phyloP scores from a whole-genome alignment of 2,113 vertebrate species.

The Sebastes fasciatus region DNA sequence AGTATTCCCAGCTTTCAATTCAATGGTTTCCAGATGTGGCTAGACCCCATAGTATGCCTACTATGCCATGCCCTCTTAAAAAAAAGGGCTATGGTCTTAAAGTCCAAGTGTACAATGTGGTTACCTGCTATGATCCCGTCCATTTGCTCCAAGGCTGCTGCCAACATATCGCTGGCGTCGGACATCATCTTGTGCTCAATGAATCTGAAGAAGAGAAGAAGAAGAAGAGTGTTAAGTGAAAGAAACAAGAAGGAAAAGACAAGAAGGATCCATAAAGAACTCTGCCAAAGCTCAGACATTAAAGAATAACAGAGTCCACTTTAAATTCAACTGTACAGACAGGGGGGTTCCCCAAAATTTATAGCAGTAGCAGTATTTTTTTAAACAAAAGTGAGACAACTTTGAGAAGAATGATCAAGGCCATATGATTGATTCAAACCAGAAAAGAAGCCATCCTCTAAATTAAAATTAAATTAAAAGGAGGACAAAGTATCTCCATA shows the following conservation, averaged over 20 bases:
- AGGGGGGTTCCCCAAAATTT: too few species aligned
- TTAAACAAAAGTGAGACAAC: not conserved
- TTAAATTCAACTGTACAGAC: not conserved
- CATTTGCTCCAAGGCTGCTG: constrained; percentile 98
- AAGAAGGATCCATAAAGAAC: not conserved
- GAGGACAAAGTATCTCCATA: not conserved
- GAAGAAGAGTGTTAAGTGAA: not conserved
- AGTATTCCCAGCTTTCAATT: constrained; percentile 39
- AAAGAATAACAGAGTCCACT: too few species aligned
- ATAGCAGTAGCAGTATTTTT: too few species aligned
- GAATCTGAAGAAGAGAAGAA: constrained; percentile 63
- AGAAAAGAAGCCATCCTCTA: not conserved
- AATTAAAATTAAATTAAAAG: not conserved
- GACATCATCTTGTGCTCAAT: constrained; percentile 89
- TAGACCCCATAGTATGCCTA: constrained; percentile 15
- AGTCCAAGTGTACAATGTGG: constrained; percentile 36
- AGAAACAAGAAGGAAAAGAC: not conserved
- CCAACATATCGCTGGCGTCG: constrained; percentile 98
- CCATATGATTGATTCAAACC: not conserved
- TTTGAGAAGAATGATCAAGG: not conserved
- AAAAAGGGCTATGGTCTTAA: constrained; percentile 15
- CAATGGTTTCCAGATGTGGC: constrained; percentile 74
- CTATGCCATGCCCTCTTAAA: constrained; percentile 47
- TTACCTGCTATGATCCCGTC: constrained; percentile 98
- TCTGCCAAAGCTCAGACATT: not conserved